These are phyloP conservation scores for Laupala kohalensis DNA, from an alignment of 1,140 invertebrate genomes.

Conservation along the genomic window DNA sequence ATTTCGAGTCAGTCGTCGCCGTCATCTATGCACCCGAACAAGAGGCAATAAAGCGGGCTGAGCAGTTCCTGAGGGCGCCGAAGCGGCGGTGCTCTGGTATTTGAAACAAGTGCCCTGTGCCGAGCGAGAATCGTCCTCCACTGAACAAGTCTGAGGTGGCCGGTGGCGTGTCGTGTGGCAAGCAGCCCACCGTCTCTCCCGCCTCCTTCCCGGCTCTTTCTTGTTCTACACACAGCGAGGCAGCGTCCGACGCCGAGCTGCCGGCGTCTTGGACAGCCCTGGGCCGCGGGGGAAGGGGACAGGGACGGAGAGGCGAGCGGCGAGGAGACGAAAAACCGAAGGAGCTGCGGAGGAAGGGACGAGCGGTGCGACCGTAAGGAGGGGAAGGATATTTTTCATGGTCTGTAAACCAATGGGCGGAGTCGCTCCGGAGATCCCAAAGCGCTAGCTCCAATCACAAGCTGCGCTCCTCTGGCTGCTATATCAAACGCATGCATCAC, in stretches of 20 bases:
- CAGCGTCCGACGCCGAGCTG: neutral
- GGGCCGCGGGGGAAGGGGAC: neutral
- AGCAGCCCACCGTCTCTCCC: neutral
- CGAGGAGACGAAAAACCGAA: neutral
- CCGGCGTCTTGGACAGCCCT: neutral
- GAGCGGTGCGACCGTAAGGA: neutral
- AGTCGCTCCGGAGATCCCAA: neutral
- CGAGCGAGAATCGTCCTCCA: too few species aligned
- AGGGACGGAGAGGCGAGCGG: neutral
- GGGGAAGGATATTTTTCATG: slow-evolving; percentile 8
- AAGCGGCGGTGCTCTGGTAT: too few species aligned
- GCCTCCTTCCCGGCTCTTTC: neutral
- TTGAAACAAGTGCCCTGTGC: too few species aligned
- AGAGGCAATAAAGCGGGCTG: too few species aligned
- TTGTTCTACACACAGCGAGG: neutral
- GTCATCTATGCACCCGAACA: too few species aligned
- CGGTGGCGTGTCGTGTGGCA: neutral
- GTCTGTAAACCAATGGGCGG: slow-evolving; percentile 6
- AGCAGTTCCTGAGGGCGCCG: too few species aligned
- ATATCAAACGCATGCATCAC: neutral
- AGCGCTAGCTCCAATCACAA: neutral
- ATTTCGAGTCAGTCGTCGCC: too few species aligned
- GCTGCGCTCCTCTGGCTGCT: too few species aligned
- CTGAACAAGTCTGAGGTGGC: neutral
- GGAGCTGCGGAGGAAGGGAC: neutral